Conservation (phyloP, 1,140 invertebrate genomes). For the Nasonia giraulti region DNA sequence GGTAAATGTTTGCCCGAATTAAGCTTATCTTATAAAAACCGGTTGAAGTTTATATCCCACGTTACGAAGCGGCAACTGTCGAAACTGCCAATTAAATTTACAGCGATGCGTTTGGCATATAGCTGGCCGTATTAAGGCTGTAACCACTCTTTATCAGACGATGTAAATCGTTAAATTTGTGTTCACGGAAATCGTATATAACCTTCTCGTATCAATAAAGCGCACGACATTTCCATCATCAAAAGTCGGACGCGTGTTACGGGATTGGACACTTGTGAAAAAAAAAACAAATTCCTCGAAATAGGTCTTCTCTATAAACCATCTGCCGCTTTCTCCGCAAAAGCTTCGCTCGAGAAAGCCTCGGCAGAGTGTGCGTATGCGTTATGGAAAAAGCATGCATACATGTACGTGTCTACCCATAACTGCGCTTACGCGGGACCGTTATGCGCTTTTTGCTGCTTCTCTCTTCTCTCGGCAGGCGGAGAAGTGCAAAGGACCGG, state of each 20-base stretch:
- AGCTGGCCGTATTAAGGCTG: neutral
- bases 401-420: neutral
- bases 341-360: neutral
- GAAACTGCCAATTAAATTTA: neutral
- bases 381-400: neutral
- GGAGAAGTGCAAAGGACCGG: neutral
- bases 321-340: neutral
- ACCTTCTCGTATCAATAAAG: no score
- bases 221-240: no score
- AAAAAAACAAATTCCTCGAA: neutral
- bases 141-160: neutral
- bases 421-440: neutral
- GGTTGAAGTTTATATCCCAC: neutral
- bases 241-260: neutral
- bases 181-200: neutral
- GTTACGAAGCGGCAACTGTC: neutral
- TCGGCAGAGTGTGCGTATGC: no score
- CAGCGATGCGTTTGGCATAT: neutral
- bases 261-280: neutral
- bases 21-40: neutral
- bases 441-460: slow-evolving; percentile 13
- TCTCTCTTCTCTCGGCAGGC: neutral
- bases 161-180: neutral
- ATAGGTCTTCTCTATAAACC: neutral
- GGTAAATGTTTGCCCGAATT: neutral